These are phyloP conservation scores for Pantala flavescens DNA, from an alignment of 1,140 invertebrate species.

Conservation along the genomic window DNA sequence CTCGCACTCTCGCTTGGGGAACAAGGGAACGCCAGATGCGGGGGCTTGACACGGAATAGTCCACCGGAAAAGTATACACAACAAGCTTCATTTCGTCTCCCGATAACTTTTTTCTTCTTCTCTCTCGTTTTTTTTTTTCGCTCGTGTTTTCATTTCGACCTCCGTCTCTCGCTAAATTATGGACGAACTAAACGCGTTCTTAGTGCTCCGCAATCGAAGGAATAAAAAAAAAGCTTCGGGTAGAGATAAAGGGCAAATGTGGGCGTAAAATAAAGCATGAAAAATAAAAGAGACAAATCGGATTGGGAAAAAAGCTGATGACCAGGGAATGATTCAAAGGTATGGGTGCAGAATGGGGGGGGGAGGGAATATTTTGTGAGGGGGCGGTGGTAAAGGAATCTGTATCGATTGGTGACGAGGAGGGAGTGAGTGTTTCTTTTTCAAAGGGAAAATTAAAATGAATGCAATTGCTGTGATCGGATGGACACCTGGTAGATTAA, in stretches of 20 bases:
- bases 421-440: background rate
- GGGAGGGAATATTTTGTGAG: background rate
- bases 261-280: no score
- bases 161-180: no score
- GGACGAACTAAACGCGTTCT: no score
- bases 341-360: background rate
- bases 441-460: background rate
- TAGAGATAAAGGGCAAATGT: no score
- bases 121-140: background rate
- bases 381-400: background rate
- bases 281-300: no score
- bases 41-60: background rate
- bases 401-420: background rate
- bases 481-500: slow-evolving; percentile 1
- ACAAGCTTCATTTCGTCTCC: background rate
- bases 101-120: background rate
- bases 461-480: background rate
- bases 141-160: background rate
- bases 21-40: slow-evolving; percentile 16
- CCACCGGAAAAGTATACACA: background rate
- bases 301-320: no score
- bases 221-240: no score
- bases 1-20: slow-evolving; percentile 26
- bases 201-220: no score
- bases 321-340: background rate